phyloP scores from a whole-genome alignment of 2,113 vertebrate genomes.

The Corythornis cristatus region DNA sequence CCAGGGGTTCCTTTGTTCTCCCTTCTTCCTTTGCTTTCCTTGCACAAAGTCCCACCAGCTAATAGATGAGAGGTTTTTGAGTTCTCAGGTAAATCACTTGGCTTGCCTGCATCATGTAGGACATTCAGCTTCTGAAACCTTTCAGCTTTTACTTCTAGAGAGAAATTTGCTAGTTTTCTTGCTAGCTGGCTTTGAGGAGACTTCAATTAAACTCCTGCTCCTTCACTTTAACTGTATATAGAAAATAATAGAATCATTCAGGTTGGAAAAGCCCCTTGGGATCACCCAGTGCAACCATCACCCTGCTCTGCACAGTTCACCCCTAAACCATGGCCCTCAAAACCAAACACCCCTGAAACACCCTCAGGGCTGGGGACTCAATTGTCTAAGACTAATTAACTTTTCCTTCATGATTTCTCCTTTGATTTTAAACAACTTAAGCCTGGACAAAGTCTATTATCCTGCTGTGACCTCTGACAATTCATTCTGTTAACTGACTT shows the following conservation, averaged over 20 bases:
- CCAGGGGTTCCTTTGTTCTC: not conserved
- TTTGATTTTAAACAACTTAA: not conserved
- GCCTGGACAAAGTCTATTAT: not conserved
- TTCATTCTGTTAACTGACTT: not conserved
- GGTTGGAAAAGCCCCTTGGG: too few relatives aligned
- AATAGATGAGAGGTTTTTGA: not conserved
- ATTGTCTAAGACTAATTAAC: too few relatives aligned
- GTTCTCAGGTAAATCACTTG: not conserved
- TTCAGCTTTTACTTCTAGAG: not conserved
- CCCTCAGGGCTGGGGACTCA: too few relatives aligned
- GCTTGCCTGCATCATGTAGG: not conserved
- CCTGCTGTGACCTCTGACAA: not conserved
- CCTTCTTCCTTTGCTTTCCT: not conserved
- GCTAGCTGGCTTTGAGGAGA: not conserved
- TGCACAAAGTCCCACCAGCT: not conserved
- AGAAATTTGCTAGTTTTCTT: not conserved
- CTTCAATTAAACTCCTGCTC: not conserved
- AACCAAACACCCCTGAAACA: too few relatives aligned
- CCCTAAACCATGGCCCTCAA: too few relatives aligned
- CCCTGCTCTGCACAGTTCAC: too few relatives aligned
- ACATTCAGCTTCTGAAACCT: not conserved
- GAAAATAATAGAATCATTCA: too few relatives aligned
- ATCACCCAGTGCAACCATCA: too few relatives aligned
- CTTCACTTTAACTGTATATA: not conserved
- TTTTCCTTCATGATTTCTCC: not conserved